These are phyloP conservation scores for Barnardius zonarius DNA, from an alignment of 2,113 vertebrate genomes.

Conservation along the genomic window DNA sequence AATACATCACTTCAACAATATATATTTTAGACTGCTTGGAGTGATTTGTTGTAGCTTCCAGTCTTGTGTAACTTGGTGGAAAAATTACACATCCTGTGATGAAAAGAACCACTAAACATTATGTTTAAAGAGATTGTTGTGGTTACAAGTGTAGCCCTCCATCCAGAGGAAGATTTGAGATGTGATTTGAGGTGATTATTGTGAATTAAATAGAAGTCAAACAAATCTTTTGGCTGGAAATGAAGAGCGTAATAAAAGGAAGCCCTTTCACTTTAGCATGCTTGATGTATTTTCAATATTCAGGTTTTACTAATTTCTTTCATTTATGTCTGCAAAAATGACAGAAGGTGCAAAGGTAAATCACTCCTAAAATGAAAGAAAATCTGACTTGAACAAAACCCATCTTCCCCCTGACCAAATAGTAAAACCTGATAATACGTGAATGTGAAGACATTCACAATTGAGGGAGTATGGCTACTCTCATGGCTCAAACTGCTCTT, in stretches of 20 bases:
- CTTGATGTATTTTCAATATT: neutral
- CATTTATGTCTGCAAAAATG: neutral
- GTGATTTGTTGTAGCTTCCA: neutral
- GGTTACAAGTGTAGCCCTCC: neutral
- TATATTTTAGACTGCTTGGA: neutral
- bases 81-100: neutral
- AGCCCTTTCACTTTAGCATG: neutral
- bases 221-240: neutral
- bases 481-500: neutral
- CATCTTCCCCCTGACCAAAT: neutral
- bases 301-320: neutral
- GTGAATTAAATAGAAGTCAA: neutral
- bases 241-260: neutral
- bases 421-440: neutral
- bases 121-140: neutral
- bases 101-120: neutral
- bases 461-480: neutral
- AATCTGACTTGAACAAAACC: neutral
- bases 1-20: neutral
- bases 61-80: neutral
- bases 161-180: neutral
- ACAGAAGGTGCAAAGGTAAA: neutral
- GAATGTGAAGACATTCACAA: neutral
- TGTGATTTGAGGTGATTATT: neutral
- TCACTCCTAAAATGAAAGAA: neutral